These are phyloP conservation scores for Columba livia DNA, from an alignment of 2,113 vertebrate species.

Conservation along the genomic window DNA sequence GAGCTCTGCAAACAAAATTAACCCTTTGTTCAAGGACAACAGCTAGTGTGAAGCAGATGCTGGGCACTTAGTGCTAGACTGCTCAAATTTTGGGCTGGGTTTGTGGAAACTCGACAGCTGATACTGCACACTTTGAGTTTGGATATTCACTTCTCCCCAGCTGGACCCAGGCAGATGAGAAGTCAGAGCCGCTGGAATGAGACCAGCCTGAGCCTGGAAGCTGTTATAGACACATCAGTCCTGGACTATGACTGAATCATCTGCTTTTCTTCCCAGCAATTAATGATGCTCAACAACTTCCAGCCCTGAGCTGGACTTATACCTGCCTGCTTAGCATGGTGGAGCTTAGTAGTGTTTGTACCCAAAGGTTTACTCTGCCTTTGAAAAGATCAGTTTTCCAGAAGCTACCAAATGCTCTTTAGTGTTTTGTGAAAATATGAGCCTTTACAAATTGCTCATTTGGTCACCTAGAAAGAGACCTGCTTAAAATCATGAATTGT, in stretches of 20 bases:
- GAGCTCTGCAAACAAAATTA: neutral
- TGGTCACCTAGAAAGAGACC: neutral
- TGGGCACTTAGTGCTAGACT: neutral
- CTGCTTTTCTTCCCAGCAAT: neutral
- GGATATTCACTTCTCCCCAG: neutral
- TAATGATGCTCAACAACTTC: neutral
- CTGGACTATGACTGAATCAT: neutral
- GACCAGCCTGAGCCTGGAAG: neutral
- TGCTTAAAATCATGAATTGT: neutral
- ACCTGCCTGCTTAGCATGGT: neutral
- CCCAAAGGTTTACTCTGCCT: neutral
- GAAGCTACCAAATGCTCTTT: neutral
- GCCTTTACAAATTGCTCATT: neutral
- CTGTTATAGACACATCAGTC: neutral
- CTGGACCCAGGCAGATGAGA: neutral
- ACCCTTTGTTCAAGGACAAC: neutral
- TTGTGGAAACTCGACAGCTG: neutral
- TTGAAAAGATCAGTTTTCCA: neutral
- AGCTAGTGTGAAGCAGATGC: neutral
- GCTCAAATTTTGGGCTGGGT: neutral
- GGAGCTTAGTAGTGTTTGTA: neutral
- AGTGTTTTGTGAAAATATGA: neutral
- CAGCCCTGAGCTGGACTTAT: neutral
- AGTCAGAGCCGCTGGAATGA: neutral
- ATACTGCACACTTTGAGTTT: neutral